A percentile compares a stretch with the other conserved stretches of the same genome.
phyloP scores from a whole-genome alignment of 2,113 vertebrate species.

The Malurus alboscapulatus region DNA sequence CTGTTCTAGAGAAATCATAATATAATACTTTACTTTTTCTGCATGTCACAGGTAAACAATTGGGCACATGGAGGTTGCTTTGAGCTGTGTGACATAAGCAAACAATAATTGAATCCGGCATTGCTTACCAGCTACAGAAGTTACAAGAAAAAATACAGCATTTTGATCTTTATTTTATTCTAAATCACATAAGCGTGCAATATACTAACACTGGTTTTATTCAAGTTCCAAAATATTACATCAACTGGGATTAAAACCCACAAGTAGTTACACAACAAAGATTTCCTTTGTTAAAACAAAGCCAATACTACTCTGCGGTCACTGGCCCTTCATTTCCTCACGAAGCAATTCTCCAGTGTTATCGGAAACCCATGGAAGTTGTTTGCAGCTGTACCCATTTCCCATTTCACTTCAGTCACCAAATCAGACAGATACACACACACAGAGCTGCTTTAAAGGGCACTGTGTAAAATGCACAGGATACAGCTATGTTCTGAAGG shows the following conservation, averaged over 20 bases:
- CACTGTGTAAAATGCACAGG: constrained; percentile 31
- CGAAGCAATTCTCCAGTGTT: constrained; percentile 38
- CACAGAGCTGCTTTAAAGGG: constrained; percentile 17
- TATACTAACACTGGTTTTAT: background rate
- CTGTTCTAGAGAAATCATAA: background rate
- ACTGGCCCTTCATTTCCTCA: constrained; percentile 61
- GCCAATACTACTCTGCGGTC: constrained; percentile 13
- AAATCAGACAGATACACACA: constrained; percentile 26
- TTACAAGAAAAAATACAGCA: background rate
- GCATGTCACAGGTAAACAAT: background rate
- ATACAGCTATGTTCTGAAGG: background rate
- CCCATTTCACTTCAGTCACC: constrained; percentile 76
- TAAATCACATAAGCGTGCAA: background rate
- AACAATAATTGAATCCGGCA: background rate
- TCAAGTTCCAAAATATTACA: background rate
- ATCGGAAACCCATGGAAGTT: constrained; percentile 85
- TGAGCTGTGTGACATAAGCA: background rate
- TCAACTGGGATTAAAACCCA: constrained; percentile 14
- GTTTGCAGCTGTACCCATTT: constrained; percentile 80
- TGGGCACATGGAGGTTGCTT: background rate
- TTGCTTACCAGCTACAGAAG: background rate
- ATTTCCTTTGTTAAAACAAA: constrained; percentile 36
- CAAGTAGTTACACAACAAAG: constrained; percentile 43
- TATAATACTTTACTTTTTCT: background rate
- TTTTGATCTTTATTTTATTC: background rate